Base-by-base conservation (phyloP, 2,888 invertebrate species). In the Flexamia atlantica region DNA sequence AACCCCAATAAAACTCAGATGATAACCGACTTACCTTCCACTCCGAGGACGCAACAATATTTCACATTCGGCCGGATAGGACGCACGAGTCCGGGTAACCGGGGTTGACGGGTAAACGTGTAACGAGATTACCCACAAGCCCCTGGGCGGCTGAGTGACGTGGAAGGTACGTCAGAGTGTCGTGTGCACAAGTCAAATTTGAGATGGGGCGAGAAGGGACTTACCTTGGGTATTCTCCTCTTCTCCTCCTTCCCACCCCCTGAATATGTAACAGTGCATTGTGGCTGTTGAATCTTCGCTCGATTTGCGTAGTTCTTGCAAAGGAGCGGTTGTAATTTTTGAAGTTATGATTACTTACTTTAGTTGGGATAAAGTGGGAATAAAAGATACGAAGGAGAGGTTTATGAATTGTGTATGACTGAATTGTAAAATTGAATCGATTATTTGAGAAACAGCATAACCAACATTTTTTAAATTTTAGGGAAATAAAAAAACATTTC, bases 1-100 rank as follows among this genome's bases (percentile, higher is more conserved):
- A 53, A 53, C 53, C 23, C 53, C 53, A 53, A 53, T 53, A 53
- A 53, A 46, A 46, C 46, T 14, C 14, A 46, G 46, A 46, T 17
- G 46, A 46, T 46, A 46, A 46, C 46, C 17, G 46, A 17, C 46
- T 46, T 12, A 46, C 12, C 7, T 2, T 17, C 12, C 14, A 10
- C 17, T 46, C 40, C 40, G 40, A 14, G 46, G 46, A 46, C 14
- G 14, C 14, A 46, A 46, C 46, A 46, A 46, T 46, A 46, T 46
- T 46, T 46, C 46, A 46, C 46, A 17, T 36, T 36, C 36, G 9
- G 36, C 36, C 36, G 46, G 12, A 17, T 46, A 17, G 14, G 46
- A 46, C 14, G 46, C 46, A 46, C 12, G 14, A 46, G 46, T 46
- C 46, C 2, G 46, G 46, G 46, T 17, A 46, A 46, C 46, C 46